Evolutionary conservation across 2,888 invertebrate species (phyloP), one percentile per base, ranked within the genome.

Genomic region (Eretmocerus hayati): DNA sequence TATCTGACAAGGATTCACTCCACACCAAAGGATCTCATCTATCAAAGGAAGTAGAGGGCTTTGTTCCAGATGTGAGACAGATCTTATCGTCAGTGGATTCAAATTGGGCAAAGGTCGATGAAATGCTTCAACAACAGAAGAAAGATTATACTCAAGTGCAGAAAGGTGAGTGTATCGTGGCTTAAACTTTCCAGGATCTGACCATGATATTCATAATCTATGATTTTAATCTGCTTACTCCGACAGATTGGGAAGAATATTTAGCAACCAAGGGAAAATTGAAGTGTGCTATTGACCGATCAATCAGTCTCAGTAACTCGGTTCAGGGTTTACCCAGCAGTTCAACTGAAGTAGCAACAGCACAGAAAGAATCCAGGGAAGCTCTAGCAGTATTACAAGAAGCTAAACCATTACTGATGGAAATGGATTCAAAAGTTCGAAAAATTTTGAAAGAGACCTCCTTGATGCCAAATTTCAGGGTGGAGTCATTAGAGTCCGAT

Each of bases 21-120:
- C 81, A 86, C 60, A 82, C 83, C 62, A 85, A 89, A 74, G 90
- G 89, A 1, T 76, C 86, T 46, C 78, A 83, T 60, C 72, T 90
- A 56, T 83, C 90, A 81, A 83, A 86, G 63, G 84, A 87, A 73
- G 86, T 93, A 72, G 83, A 87, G 62, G 79, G 83, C 43, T 87
- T 87, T 58, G 83, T 87, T 71, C 83, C 86, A 0, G 80, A 81
- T 1, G 84, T 91, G 51, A 91, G 92, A 70, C 86, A 86, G 58
- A 82, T 84, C 39, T 71, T 92, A 1, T 77, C 88, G 1, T 79
- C 85, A 1, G 80, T 88, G 35, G 90, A 91, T 62, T 80, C 83
- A 46, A 84, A 83, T 56, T 91, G 87, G 81, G 90, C 90, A 64
- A 84, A 84, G 68, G 75, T 87, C 2, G 83, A 84, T 43, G 84